Conservation (phyloP, 2,113 vertebrate species). For the Lates calcarifer region DNA sequence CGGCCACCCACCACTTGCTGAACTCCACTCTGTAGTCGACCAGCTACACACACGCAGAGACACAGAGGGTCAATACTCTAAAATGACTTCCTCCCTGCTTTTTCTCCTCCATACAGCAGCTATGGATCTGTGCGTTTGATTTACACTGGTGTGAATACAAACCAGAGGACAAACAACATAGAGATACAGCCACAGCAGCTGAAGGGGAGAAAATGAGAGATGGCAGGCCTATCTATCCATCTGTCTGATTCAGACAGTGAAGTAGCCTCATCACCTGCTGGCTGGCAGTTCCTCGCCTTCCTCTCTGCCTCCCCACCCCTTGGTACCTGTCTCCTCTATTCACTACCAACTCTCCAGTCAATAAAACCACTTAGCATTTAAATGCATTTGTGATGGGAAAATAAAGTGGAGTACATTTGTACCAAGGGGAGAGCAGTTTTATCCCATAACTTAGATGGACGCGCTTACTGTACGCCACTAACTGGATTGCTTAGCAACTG, state of each 20-base stretch:
- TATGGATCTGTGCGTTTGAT: constrained; percentile 59
- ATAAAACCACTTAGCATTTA: constrained; percentile 83
- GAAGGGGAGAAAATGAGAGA: constrained; percentile 66
- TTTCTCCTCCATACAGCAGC: constrained; percentile 39
- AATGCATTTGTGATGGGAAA: constrained; percentile 80
- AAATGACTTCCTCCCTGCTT: constrained; percentile 62
- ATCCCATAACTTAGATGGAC: constrained; percentile 74
- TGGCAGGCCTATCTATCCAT: constrained; percentile 60
- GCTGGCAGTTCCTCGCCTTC: constrained; percentile 42
- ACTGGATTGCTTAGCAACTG: constrained; percentile 79
- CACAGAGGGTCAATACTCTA: constrained; percentile 61
- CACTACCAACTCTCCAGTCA: constrained; percentile 74
- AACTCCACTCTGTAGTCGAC: constrained; percentile 94
- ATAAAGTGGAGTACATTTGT: constrained; percentile 79
- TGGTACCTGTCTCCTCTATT: constrained; percentile 66
- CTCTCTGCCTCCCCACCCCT: constrained; percentile 30
- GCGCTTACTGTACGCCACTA: constrained; percentile 68
- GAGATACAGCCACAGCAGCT: constrained; percentile 40
- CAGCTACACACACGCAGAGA: constrained; percentile 83
- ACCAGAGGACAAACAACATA: constrained; percentile 36
- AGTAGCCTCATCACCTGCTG: constrained; percentile 64
- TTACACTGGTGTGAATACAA: constrained; percentile 56
- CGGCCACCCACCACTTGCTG: constrained; percentile 97
- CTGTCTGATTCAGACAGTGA: constrained; percentile 58
- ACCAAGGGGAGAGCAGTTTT: constrained; percentile 62